Percentiles rank a stretch among this genome's conserved stretches.
Evolutionary conservation across 35 echinoderm and acorn worm genomes (phyloP).

Genomic region (Ophiothrix spiculata): DNA sequence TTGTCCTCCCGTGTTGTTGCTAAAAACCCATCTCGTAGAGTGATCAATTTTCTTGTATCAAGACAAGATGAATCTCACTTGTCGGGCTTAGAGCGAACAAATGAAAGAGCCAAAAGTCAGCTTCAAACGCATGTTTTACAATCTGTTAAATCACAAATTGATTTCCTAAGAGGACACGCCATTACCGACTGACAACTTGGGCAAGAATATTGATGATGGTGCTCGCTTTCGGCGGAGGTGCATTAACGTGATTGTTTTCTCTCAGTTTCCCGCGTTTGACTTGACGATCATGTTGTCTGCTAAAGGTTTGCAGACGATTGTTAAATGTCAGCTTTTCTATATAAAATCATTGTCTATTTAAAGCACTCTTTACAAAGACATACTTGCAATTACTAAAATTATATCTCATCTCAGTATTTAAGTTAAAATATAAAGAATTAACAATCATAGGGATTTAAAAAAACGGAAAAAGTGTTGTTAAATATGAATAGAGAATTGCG

Average conservation of each 20-base stretch:
- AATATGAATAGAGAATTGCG: background rate
- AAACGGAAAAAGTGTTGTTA: background rate
- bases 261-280: background rate
- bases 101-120: background rate
- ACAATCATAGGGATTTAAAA: too few species aligned
- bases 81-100: too few species aligned
- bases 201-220: slow-evolving; percentile 15
- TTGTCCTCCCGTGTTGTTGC: background rate
- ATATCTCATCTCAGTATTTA: background rate
- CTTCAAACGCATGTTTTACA: background rate
- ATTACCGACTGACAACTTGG: slow-evolving; percentile 7
- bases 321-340: background rate
- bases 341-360: background rate
- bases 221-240: background rate
- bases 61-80: too few species aligned
- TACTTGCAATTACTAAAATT: background rate
- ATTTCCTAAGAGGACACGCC: slow-evolving; percentile 5
- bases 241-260: slow-evolving; percentile 8
- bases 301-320: background rate
- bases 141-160: slow-evolving; percentile 13
- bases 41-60: background rate
- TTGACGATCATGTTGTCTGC: background rate
- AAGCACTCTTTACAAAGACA: background rate
- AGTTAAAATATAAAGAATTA: background rate
- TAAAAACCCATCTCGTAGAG: too few species aligned